Conservation (phyloP, 2,113 vertebrate genomes). For the Lichenostomus cassidix region DNA sequence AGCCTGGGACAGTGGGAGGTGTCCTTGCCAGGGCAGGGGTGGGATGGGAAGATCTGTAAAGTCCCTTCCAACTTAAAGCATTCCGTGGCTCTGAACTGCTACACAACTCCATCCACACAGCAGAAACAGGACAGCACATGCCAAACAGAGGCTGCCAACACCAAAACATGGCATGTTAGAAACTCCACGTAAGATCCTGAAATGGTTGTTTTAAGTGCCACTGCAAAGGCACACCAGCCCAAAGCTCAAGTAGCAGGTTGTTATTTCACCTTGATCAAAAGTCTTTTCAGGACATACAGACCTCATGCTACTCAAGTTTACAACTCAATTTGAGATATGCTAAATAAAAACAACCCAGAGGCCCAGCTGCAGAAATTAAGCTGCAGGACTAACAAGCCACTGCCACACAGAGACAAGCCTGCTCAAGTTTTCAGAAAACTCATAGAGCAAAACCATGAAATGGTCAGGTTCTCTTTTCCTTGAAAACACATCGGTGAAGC, state of each 20-base stretch:
- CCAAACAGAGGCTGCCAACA: not conserved
- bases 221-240: not conserved
- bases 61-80: not conserved
- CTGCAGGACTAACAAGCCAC: not conserved
- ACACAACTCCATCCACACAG: not conserved
- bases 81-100: not conserved
- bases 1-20: not conserved
- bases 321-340: not conserved
- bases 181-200: not conserved
- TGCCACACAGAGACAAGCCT: not conserved
- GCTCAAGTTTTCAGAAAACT: not conserved
- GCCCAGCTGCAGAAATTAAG: not conserved
- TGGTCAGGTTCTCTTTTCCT: not conserved
- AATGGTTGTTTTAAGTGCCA: not conserved
- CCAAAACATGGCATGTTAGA: not conserved
- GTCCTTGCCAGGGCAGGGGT: not conserved
- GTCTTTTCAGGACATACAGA: not conserved
- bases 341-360: not conserved
- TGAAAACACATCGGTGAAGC: not conserved
- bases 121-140: not conserved
- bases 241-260: not conserved
- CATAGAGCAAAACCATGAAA: not conserved
- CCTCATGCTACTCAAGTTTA: not conserved
- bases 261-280: not conserved
- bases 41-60: not conserved